These are phyloP conservation scores for Neuroterus valhalla DNA, from an alignment of 1,140 invertebrate species.

Conservation along the genomic window DNA sequence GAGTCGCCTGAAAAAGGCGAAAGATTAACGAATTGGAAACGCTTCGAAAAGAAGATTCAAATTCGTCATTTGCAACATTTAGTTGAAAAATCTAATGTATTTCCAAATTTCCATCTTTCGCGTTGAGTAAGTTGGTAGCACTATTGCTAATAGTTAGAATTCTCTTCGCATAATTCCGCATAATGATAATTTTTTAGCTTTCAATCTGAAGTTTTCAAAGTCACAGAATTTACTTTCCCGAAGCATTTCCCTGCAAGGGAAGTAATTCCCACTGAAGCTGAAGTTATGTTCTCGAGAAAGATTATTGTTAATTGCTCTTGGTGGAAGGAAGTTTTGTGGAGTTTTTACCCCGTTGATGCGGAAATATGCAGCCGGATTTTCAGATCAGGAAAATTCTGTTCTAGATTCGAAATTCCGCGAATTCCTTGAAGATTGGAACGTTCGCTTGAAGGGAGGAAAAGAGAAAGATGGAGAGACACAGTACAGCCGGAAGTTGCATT, in stretches of 20 bases:
- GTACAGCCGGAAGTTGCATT: slow-evolving; percentile 55
- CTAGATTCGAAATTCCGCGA: slow-evolving; percentile 66
- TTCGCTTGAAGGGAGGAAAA: slow-evolving; percentile 48
- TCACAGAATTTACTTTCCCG: too few relatives aligned
- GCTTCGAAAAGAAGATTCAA: too few relatives aligned
- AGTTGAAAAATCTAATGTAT: too few relatives aligned
- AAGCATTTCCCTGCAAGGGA: not conserved
- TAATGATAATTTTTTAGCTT: too few relatives aligned
- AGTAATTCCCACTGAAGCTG: not conserved
- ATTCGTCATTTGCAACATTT: too few relatives aligned
- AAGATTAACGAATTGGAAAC: too few relatives aligned
- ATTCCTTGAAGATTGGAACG: slow-evolving; percentile 66
- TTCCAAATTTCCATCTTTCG: too few relatives aligned
- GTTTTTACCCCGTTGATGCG: slow-evolving; percentile 52
- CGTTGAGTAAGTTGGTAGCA: too few relatives aligned
- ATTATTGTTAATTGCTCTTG: slow-evolving; percentile 58
- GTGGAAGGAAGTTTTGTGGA: slow-evolving; percentile 54
- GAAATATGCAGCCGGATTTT: slow-evolving; percentile 63
- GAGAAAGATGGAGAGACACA: slow-evolving; percentile 45
- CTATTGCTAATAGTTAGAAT: too few relatives aligned
- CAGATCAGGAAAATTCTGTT: slow-evolving; percentile 60
- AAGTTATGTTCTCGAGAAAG: slow-evolving; percentile 10
- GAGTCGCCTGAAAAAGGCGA: too few relatives aligned
- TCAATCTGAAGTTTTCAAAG: too few relatives aligned
- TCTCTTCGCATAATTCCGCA: too few relatives aligned